Conservation (phyloP, 2,888 invertebrate species). For the Allacma fusca region DNA sequence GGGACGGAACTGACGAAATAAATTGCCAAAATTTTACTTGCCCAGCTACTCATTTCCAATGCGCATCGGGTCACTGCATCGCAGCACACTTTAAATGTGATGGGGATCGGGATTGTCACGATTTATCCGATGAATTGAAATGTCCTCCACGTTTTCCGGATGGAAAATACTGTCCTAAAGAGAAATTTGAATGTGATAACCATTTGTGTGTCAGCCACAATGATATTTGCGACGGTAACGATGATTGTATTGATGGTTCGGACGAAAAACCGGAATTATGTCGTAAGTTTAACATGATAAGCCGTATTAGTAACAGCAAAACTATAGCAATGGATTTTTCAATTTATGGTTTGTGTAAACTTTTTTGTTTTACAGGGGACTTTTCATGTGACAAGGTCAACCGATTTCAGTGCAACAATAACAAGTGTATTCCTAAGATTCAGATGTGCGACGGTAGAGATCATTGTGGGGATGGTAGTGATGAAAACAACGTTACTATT, state of each 20-base stretch:
- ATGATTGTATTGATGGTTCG: slow-evolving; percentile 91
- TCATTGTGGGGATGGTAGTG: slow-evolving; percentile 93
- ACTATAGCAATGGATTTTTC: too few species aligned
- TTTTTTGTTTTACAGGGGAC: slow-evolving; percentile 70
- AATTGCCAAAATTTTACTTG: slow-evolving; percentile 68
- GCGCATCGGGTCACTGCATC: slow-evolving; percentile 91
- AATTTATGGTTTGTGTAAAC: too few species aligned
- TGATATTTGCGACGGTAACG: slow-evolving; percentile 88
- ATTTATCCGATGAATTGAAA: slow-evolving; percentile 87
- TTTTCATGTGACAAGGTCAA: slow-evolving; percentile 84
- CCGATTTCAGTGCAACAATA: slow-evolving; percentile 89
- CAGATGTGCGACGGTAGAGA: slow-evolving; percentile 90
- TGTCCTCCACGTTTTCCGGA: slow-evolving; percentile 89
- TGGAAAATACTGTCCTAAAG: slow-evolving; percentile 87
- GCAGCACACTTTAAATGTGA: slow-evolving; percentile 69
- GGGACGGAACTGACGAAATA: slow-evolving; percentile 90
- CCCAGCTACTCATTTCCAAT: slow-evolving; percentile 86
- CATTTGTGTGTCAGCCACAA: slow-evolving; percentile 88
- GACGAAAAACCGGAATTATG: slow-evolving; percentile 85
- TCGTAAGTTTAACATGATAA: slow-evolving; percentile 66
- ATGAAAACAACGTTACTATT: slow-evolving; percentile 93
- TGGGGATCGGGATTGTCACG: slow-evolving; percentile 64
- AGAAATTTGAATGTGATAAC: slow-evolving; percentile 90
- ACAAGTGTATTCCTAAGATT: slow-evolving; percentile 77
- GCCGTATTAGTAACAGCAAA: too few species aligned